Base-by-base conservation (phyloP, 2,113 vertebrate genomes). In the Perognathus longimembris region DNA sequence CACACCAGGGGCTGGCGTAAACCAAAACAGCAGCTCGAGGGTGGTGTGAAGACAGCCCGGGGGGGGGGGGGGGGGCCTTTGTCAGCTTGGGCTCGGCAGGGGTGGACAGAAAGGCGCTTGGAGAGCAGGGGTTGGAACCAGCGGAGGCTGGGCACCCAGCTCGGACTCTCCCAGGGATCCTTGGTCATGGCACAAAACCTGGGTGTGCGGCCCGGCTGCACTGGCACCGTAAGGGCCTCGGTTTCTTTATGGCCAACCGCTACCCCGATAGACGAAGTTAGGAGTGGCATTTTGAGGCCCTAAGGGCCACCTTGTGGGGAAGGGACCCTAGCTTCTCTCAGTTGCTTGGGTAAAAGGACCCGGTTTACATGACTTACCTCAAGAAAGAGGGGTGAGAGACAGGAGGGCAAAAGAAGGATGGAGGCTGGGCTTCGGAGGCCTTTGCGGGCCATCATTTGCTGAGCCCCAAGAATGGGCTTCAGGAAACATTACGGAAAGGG, bases 41-140 rank as follows among this genome's bases (percentile, higher is more conserved):
- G n/a, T n/a, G n/a, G n/a, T n/a, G n/a, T n/a, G n/a, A n/a, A n/a
- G n/a, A n/a, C n/a, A n/a, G n/a, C n/a, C n/a, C n/a, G n/a, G 7
- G 12, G 3, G 5, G 1, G 34, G 71, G 26, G 20, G 40, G 5
- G 0, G 3, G 4, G 15, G 45, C 57, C 57, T 18, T 17, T 15
- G 57, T 59, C 20, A 9, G 40, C 32, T 50, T 34, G 6, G 64
- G 42, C 17, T n/a, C 10, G 8, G 26, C 4, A 20, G 7, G 15
- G 26, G 22, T 10, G 5, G 20, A 5, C 7, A 8, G 59, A 69
- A 8, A 22, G 0, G 61, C 20, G 1, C 26, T 6, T 45, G 45
- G 32, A 6, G 6, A 30, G 7, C 12, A 14, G 34, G 63, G 22
- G 64, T 26, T 14, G 3, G 64, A 6, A 20, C 15, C 7, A 7